phyloP scores from a whole-genome alignment of 2,888 invertebrate genomes.

The Neoaliturus tenellus region DNA sequence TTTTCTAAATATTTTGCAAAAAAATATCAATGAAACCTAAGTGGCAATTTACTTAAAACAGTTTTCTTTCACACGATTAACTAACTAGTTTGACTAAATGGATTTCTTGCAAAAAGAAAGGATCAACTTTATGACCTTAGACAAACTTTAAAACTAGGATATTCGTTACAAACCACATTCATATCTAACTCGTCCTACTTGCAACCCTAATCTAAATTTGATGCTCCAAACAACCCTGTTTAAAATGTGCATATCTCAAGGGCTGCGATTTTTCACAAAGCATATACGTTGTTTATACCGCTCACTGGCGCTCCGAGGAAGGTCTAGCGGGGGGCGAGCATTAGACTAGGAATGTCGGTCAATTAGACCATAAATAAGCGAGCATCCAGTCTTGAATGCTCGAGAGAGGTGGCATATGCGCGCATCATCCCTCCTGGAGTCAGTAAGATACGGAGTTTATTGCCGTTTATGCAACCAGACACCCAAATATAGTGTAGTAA shows the following conservation, averaged over 20 bases:
- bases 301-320: not conserved
- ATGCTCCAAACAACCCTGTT: not conserved
- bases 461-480: not conserved
- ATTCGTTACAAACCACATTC: too few species aligned
- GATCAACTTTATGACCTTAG: too few species aligned
- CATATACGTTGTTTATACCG: not conserved
- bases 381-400: not conserved
- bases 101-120: too few species aligned
- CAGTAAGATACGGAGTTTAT: not conserved
- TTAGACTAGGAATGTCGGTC: conserved; percentile 30
- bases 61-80: too few species aligned
- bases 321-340: not conserved
- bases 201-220: not conserved
- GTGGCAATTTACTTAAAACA: too few species aligned
- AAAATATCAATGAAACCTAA: too few species aligned
- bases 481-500: too few species aligned
- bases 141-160: too few species aligned
- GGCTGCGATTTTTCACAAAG: not conserved
- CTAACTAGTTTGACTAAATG: too few species aligned
- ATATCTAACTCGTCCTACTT: too few species aligned
- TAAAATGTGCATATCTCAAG: not conserved
- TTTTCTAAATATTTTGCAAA: too few species aligned
- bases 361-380: conserved; percentile 20
- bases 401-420: not conserved
- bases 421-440: not conserved